A percentile compares a stretch with the other conserved stretches of the same genome.
Evolutionary conservation across 2,888 invertebrate genomes (phyloP).

Genomic region (Dryadula phaetusa): DNA sequence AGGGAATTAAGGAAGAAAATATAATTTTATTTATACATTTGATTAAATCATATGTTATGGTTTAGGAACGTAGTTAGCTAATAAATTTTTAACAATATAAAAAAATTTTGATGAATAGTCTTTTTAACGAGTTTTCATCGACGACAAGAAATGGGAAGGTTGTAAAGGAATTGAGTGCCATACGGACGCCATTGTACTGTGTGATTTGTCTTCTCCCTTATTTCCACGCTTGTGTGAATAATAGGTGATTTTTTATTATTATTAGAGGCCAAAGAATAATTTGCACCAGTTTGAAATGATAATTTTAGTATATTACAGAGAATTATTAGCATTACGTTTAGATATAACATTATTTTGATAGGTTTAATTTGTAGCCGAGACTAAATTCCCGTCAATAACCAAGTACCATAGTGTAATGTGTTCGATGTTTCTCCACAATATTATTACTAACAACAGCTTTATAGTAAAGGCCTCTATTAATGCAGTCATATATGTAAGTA

Average conservation of each 20-base stretch:
- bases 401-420: neutral
- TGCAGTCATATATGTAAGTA: constrained; percentile 34
- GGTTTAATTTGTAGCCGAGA: neutral
- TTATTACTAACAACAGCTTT: constrained; percentile 9
- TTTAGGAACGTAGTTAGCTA: constrained; percentile 70
- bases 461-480: constrained; percentile 31
- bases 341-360: constrained; percentile 1
- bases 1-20: constrained; percentile 50
- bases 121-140: constrained; percentile 27
- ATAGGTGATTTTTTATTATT: constrained; percentile 22
- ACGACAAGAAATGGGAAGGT: constrained; percentile 16
- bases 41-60: constrained; percentile 49
- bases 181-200: constrained; percentile 41
- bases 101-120: constrained; percentile 37
- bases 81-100: constrained; percentile 61
- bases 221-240: constrained; percentile 34
- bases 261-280: constrained; percentile 27
- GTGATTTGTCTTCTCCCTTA: constrained; percentile 36
- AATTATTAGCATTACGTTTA: neutral
- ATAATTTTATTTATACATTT: constrained; percentile 62
- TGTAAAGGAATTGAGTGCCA: constrained; percentile 38
- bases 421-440: neutral
- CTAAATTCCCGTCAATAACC: neutral
- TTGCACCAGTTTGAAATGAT: neutral
- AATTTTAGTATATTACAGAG: neutral